Base-by-base conservation (phyloP, 37 sponge, comb jelly and placozoan species). In the Axinella damicornis region DNA sequence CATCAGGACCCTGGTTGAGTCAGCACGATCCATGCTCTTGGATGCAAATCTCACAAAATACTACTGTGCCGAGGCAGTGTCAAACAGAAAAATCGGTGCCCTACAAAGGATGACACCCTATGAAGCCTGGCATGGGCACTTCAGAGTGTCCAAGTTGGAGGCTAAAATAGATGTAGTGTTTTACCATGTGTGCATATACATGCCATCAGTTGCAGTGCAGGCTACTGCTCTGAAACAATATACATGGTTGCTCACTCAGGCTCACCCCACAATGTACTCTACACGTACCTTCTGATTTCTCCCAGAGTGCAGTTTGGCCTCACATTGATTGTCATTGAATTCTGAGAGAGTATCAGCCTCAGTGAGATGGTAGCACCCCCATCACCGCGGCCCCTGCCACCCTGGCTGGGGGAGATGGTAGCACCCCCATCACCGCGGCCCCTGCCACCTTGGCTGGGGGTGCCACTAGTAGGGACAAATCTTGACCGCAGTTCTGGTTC, bases 1-100 rank as follows among this genome's bases (percentile, higher is more conserved):
- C 55, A 89, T 83, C 39, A 54, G 73, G 28, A 89, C 85, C 11
- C 85, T 89, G 32, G 90, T 89, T 55, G 79, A 89, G 78, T 32
- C 53, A 20, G 25, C 83, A 17, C 73, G 73, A 30, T 89, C 85
- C 17, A 89, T 78, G 90, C 74, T 89, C 5, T n/a, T 74, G 18
- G 81, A 84, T 60, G 55, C 72, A 21, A 79, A 80, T 32, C 58
- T 80, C 32, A 61, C 67, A 15, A 64, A 81, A 13, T 55, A 69
- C 19, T 79, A 80, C 73, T 84, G 72, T 79, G 78, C 52, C 28
- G 90, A 62, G 40, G 78, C 80, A 2, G 59, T 65, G 22, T 32
- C 52, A 20, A 87, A 21, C 65, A 79, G 19, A 62, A 39, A 19
- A 87, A 87, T 36, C 79, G 90, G 22, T 77, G 92, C 32, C 92